Percentiles rank a stretch among this genome's conserved stretches.
Evolutionary conservation across 2,797 vertebrate genomes (phyloP).

Genomic region (Chaunax sp.): DNA sequence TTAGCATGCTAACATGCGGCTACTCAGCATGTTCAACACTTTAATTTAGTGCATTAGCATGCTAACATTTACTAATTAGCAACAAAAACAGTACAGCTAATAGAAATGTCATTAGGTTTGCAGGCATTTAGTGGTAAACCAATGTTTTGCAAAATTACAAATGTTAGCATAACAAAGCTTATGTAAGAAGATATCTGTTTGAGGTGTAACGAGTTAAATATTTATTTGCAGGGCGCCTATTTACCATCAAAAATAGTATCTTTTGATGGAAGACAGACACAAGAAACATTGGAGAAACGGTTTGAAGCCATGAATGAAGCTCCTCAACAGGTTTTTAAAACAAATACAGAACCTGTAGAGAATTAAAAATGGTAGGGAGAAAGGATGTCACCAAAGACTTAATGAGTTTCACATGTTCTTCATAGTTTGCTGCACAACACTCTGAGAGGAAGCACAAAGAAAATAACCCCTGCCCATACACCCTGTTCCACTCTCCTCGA

Average conservation of each 20-base stretch:
- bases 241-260: background rate
- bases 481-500: slow-evolving; percentile 50
- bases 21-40: too few species aligned
- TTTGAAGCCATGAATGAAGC: background rate
- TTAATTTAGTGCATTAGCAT: background rate
- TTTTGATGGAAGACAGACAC: background rate
- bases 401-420: slow-evolving; percentile 6
- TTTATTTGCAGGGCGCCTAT: background rate
- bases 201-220: background rate
- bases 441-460: slow-evolving; percentile 37
- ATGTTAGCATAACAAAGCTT: background rate
- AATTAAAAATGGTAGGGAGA: background rate
- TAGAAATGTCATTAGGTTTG: background rate
- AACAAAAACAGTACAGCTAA: background rate
- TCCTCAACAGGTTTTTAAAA: background rate
- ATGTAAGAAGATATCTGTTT: background rate
- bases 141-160: too few species aligned
- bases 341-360: background rate
- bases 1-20: background rate
- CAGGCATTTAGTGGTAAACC: background rate
- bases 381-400: slow-evolving; percentile 8
- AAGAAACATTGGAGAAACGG: background rate
- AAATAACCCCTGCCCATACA: slow-evolving; percentile 18
- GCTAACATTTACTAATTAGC: background rate
- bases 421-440: slow-evolving; percentile 23